Percentiles rank a stretch among this genome's conserved stretches.
These are phyloP conservation scores for Carcharodon carcharias DNA, from an alignment of 2,797 vertebrate species.

Conservation along the genomic window DNA sequence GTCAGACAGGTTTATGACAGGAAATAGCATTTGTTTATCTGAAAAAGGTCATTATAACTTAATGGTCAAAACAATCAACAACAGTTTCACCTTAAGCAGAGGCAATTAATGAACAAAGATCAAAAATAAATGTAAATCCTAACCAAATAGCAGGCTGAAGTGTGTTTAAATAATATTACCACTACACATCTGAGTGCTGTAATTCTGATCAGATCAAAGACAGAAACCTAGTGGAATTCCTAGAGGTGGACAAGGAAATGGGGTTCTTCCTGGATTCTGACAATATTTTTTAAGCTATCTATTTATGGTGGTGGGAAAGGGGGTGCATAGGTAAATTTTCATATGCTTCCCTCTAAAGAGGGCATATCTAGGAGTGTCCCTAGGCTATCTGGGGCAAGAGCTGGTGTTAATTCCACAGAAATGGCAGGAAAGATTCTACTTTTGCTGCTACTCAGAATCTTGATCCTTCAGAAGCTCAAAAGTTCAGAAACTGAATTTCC, in stretches of 20 bases:
- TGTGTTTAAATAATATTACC: not conserved
- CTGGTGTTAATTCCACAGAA: not conserved
- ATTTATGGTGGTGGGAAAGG: not conserved
- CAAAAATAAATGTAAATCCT: not conserved
- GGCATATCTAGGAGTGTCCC: no score
- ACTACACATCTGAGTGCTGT: not conserved
- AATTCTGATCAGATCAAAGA: slow-evolving; percentile 2
- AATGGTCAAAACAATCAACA: not conserved
- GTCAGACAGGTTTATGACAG: not conserved
- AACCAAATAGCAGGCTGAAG: not conserved
- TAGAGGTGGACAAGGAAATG: not conserved
- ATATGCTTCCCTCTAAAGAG: not conserved
- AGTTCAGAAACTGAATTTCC: not conserved
- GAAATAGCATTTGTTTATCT: slow-evolving; percentile 15
- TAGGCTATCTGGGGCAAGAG: not conserved
- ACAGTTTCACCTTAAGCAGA: not conserved
- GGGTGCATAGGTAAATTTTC: not conserved
- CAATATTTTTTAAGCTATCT: not conserved
- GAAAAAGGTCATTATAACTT: not conserved
- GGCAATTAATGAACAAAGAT: slow-evolving; percentile 19
- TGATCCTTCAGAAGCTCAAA: not conserved
- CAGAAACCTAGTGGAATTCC: not conserved
- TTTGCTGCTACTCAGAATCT: not conserved
- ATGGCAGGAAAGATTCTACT: not conserved
- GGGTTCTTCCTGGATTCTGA: not conserved